Percentiles rank a stretch among this genome's conserved stretches.
Evolutionary conservation across 2,797 vertebrate species (phyloP).

Genomic region (Sylvia borin): DNA sequence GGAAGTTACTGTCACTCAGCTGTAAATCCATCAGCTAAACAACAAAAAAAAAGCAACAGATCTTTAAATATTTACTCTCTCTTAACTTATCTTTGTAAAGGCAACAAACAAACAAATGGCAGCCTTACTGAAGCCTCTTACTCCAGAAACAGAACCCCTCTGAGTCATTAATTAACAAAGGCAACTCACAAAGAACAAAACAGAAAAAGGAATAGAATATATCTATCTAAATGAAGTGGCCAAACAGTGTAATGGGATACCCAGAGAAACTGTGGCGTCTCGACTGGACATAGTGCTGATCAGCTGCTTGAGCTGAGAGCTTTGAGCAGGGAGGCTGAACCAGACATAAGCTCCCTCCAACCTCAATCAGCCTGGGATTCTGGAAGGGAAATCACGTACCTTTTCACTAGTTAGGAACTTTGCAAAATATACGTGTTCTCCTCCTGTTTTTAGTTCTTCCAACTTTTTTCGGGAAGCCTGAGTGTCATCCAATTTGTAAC

Average conservation of each 20-base stretch:
- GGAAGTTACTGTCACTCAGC: slow-evolving; percentile 97
- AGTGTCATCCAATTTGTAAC: slow-evolving; percentile 96
- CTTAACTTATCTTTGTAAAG: neutral
- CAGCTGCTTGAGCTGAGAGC: neutral
- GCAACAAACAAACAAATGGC: neutral
- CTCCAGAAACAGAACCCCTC: neutral
- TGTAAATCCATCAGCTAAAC: slow-evolving; percentile 96
- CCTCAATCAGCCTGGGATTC: neutral
- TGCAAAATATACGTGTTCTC: slow-evolving; percentile 96
- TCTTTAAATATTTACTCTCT: neutral
- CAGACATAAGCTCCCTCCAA: neutral
- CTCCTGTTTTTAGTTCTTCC: slow-evolving; percentile 90
- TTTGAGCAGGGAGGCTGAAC: neutral
- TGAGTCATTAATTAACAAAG: neutral
- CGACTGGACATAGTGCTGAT: rapidly evolving
- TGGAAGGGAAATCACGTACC: slow-evolving; percentile 71
- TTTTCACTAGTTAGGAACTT: slow-evolving; percentile 99
- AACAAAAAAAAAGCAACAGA: neutral
- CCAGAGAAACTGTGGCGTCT: neutral
- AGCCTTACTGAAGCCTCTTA: neutral
- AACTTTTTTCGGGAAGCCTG: slow-evolving; percentile 95
- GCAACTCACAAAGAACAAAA: neutral
- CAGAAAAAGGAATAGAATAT: neutral
- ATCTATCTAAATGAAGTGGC: neutral
- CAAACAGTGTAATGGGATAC: neutral